Evolutionary conservation across 2,888 invertebrate genomes (phyloP).

Genomic region (Aquatica leii): DNA sequence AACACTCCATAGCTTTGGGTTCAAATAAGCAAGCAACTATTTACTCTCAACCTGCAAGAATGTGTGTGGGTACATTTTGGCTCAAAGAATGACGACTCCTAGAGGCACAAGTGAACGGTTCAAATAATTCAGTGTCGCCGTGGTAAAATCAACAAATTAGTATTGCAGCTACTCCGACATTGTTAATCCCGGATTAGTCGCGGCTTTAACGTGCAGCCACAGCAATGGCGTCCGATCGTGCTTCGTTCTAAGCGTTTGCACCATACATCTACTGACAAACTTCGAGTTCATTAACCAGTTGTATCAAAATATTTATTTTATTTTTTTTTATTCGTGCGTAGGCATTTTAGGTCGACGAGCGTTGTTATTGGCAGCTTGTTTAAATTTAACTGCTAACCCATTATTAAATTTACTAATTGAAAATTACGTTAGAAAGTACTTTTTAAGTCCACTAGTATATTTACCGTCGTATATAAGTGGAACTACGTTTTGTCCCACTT

Average conservation of each 20-base stretch:
- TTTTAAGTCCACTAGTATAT: slow-evolving; percentile 38
- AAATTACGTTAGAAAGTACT: neutral
- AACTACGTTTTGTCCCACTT: slow-evolving; percentile 34
- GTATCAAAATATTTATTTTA: neutral
- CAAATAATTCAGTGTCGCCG: slow-evolving; percentile 61
- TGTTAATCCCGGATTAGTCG: slow-evolving; percentile 61
- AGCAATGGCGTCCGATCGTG: slow-evolving; percentile 49
- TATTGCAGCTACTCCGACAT: slow-evolving; percentile 62
- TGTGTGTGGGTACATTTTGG: slow-evolving; percentile 31
- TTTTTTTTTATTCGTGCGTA: too few relatives aligned
- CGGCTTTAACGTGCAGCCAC: slow-evolving; percentile 58
- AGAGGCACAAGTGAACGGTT: slow-evolving; percentile 37
- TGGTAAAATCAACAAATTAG: slow-evolving; percentile 63
- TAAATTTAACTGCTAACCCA: too few relatives aligned
- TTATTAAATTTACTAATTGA: neutral
- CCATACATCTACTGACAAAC: slow-evolving; percentile 14
- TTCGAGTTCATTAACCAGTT: slow-evolving; percentile 7
- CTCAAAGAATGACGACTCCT: slow-evolving; percentile 34
- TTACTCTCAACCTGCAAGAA: slow-evolving; percentile 39
- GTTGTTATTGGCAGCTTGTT: too few relatives aligned
- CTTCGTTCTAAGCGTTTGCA: slow-evolving; percentile 27
- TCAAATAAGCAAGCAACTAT: slow-evolving; percentile 45
- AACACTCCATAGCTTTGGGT: slow-evolving; percentile 40
- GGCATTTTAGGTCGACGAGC: too few relatives aligned
- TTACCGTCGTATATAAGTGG: slow-evolving; percentile 45